phyloP scores from a whole-genome alignment of 2,888 invertebrate species.

The Barypeithes pellucidus region DNA sequence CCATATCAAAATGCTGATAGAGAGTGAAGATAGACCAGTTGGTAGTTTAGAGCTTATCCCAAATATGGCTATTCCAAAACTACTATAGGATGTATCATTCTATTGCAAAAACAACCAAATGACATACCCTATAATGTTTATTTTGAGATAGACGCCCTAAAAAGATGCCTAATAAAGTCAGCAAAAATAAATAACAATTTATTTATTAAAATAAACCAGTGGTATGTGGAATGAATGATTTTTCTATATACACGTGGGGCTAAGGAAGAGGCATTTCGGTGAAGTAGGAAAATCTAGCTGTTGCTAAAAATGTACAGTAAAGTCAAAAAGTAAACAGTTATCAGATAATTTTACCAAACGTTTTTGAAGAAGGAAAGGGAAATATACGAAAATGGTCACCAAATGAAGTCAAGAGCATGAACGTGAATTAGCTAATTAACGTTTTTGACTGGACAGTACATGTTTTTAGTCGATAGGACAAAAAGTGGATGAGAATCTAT shows the following conservation, averaged over 20 bases:
- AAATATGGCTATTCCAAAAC: background rate
- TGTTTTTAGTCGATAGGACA: background rate
- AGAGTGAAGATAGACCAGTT: slow-evolving; percentile 10
- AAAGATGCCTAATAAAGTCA: slow-evolving; percentile 2
- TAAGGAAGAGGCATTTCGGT: slow-evolving; percentile 51
- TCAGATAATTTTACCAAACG: background rate
- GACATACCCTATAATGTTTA: background rate
- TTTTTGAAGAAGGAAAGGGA: background rate
- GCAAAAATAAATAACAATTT: slow-evolving; percentile 34
- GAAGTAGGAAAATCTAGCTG: slow-evolving; percentile 24
- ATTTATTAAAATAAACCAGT: slow-evolving; percentile 68
- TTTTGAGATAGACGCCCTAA: background rate
- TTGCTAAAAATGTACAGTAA: slow-evolving; percentile 8
- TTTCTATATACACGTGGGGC: slow-evolving; percentile 61
- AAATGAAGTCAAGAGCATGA: background rate
- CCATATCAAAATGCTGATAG: slow-evolving; percentile 38
- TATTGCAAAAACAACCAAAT: background rate
- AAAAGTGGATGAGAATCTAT: slow-evolving; percentile 20
- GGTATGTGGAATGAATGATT: slow-evolving; percentile 69
- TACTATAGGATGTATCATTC: background rate
- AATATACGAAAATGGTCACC: background rate
- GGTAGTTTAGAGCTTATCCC: slow-evolving; percentile 6
- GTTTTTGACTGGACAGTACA: slow-evolving; percentile 20
- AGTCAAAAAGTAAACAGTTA: slow-evolving; percentile 3
- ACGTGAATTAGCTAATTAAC: background rate